phyloP scores from a whole-genome alignment of 2,113 vertebrate species.

The Anthoscopus minutus region DNA sequence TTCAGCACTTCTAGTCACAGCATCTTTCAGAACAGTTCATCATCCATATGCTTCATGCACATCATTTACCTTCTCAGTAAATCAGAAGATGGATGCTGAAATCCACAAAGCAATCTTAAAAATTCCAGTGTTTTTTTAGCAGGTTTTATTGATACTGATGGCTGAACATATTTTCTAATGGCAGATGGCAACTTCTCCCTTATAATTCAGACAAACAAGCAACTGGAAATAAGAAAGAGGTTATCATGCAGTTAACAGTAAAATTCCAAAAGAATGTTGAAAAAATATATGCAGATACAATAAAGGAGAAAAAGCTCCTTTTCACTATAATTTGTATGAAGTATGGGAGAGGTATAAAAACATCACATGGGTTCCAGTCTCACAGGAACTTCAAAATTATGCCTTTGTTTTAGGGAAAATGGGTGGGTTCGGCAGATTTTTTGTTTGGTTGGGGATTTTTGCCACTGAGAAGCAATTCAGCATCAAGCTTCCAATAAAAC shows the following conservation, averaged over 20 bases:
- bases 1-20: constrained; percentile 53
- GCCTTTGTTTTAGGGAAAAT: background rate
- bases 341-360: background rate
- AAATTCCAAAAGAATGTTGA: background rate
- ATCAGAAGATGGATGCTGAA: constrained; percentile 16
- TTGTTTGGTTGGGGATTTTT: background rate
- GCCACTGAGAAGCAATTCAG: background rate
- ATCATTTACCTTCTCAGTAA: constrained; percentile 21
- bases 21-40: constrained; percentile 34
- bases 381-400: background rate
- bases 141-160: background rate
- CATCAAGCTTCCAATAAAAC: background rate
- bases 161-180: background rate
- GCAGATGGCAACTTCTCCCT: background rate
- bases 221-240: background rate
- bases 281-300: background rate
- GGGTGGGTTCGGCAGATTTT: background rate
- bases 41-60: constrained; percentile 9
- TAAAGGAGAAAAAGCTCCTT: background rate
- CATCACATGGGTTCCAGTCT: background rate
- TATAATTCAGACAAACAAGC: background rate
- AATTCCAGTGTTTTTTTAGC: background rate
- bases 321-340: background rate
- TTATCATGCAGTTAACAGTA: background rate
- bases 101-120: background rate